These are phyloP conservation scores for Drosophila willistoni DNA, from an alignment of 1,140 invertebrate genomes.

Conservation along the genomic window DNA sequence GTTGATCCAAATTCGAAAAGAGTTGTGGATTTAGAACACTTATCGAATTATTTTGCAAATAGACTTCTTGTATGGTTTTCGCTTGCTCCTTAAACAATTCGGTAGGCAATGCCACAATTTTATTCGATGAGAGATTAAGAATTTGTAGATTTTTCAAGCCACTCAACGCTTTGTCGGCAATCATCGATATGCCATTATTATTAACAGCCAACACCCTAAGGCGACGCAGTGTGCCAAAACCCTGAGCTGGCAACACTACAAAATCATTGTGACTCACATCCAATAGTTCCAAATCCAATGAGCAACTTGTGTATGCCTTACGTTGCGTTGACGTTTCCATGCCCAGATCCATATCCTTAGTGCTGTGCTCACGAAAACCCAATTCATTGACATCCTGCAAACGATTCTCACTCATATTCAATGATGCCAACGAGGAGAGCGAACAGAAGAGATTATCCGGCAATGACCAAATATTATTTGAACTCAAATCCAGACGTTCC, in stretches of 20 bases:
- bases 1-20: conserved; percentile 92
- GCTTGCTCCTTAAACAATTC: conserved; percentile 91
- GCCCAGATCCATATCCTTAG: conserved; percentile 41
- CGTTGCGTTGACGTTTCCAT: conserved; percentile 54
- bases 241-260: conserved; percentile 90
- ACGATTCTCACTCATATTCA: conserved; percentile 93
- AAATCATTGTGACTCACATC: conserved; percentile 94
- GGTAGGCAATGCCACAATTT: conserved; percentile 93
- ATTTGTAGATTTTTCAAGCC: conserved; percentile 91
- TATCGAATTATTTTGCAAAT: conserved; percentile 94
- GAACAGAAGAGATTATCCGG: conserved; percentile 93
- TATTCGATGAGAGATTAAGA: conserved; percentile 93
- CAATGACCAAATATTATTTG: conserved; percentile 94
- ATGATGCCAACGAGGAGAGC: conserved; percentile 88
- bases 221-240: conserved; percentile 90
- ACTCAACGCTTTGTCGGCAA: conserved; percentile 91
- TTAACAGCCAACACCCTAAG: conserved; percentile 90
- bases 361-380: conserved; percentile 87
- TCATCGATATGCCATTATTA: conserved; percentile 93
- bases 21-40: conserved; percentile 90
- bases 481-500: conserved; percentile 92
- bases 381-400: conserved; percentile 92
- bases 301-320: conserved; percentile 85
- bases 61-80: conserved; percentile 92
- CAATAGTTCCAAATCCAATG: conserved; percentile 90